Base-by-base conservation (phyloP, 2,797 vertebrate species). In the Eurystomus glaucurus region DNA sequence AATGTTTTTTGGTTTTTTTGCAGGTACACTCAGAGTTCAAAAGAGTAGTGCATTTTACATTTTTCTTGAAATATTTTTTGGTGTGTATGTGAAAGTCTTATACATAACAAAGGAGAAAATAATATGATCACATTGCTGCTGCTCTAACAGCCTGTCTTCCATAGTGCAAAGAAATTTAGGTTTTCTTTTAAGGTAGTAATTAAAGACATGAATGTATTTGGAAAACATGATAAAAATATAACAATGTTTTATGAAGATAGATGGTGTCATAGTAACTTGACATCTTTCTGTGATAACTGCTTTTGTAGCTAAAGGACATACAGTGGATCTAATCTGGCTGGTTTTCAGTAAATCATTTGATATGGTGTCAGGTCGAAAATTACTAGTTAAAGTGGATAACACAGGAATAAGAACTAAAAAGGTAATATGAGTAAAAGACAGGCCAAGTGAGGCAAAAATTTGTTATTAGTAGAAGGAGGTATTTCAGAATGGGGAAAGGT, bases 261-360 rank as follows among this genome's bases (percentile, higher is more conserved):
- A 70, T 70, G 17, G 20, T 80, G 51, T 79, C 48, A 55, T 35
- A 43, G 13, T 37, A 87, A 82, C 55, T 86, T 61, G 33, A 39
- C 85, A 48, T 23, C 52, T 74, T 94, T 79, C 71, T 88, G 13
- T 80, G 60, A 55, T 72, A 88, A 25, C 19, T 77, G 43, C 66
- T 91, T 95, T 93, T 95, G 51, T 81, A 51, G 43, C 74, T 94
- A 85, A 77, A 90, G 74, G 51, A 90, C 48, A 90, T 23, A 18
- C 8, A 71, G 48, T 77, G 65, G 78, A 58, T 88, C 26, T 80
- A 60, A 85, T 77, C 68, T 88, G 13, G 58, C 39, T 83, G 48
- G 5, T 14, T 75, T 91, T 77, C 71, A 77, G 31, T 93, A 91
- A 89, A 74, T 52, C 13, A 64, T 74, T 72, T 85, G 25, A 57